Evolutionary conservation across 1,140 invertebrate genomes (phyloP).

Genomic region (Lanistes nyassanus): DNA sequence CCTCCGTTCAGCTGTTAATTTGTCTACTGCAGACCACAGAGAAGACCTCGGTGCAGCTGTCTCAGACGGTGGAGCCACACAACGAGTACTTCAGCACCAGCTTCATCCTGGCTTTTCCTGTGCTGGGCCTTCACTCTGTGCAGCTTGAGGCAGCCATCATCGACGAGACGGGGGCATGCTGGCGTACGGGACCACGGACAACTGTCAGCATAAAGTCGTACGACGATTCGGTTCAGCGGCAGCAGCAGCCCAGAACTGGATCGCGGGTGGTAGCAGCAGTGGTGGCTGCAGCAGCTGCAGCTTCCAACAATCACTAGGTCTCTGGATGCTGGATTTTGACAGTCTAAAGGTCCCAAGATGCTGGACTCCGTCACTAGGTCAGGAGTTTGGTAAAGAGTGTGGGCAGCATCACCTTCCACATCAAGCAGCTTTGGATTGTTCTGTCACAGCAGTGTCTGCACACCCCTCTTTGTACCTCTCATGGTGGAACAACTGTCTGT

Average conservation of each 20-base stretch:
- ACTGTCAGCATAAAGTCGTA: conserved; percentile 78
- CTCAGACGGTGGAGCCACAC: conserved; percentile 78
- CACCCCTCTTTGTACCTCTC: no score
- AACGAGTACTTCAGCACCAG: conserved; percentile 84
- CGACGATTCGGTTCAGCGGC: conserved; percentile 70
- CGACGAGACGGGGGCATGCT: conserved; percentile 77
- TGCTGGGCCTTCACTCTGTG: conserved; percentile 70
- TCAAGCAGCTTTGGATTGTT: no score
- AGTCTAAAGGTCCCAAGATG: no score
- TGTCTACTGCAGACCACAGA: conserved; percentile 60
- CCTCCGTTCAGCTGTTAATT: conserved; percentile 1
- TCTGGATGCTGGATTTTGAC: no score
- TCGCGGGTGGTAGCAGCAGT: neutral
- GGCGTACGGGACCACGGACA: conserved; percentile 80
- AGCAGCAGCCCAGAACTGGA: conserved; percentile 19
- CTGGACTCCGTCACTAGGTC: no score
- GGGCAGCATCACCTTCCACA: no score
- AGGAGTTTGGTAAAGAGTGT: no score
- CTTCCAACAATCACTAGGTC: neutral
- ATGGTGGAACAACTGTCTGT: no score
- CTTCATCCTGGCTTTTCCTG: conserved; percentile 75
- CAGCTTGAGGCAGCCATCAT: conserved; percentile 79
- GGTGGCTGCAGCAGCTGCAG: neutral
- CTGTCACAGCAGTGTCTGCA: no score
- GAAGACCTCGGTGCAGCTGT: conserved; percentile 69